Evolutionary conservation across 2,797 vertebrate species (phyloP).

Genomic region (Tadarida brasiliensis): DNA sequence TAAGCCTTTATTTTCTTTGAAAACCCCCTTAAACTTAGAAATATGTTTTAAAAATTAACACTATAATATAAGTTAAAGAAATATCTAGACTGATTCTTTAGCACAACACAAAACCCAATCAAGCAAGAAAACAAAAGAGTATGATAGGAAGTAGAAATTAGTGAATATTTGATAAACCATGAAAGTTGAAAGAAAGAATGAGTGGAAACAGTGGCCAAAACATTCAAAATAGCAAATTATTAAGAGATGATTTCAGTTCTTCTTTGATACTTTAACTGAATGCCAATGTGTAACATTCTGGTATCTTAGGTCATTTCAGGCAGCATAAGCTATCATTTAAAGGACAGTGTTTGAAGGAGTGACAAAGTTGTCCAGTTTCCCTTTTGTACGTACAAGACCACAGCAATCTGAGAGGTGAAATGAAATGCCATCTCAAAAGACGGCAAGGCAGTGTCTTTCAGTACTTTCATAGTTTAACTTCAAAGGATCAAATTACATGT

Average conservation of each 20-base stretch:
- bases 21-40: conserved; percentile 17
- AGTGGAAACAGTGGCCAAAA: neutral
- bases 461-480: too few species aligned
- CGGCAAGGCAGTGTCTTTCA: too few species aligned
- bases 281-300: neutral
- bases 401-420: neutral
- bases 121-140: conserved; percentile 46
- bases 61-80: neutral
- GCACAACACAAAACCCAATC: conserved; percentile 38
- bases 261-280: conserved; percentile 3
- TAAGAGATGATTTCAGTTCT: conserved; percentile 4
- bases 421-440: too few species aligned
- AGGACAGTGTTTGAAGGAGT: neutral
- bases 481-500: too few species aligned
- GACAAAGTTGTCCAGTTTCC: neutral
- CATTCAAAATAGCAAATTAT: conserved; percentile 47
- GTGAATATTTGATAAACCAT: neutral
- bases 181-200: conserved; percentile 30
- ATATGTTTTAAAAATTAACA: conserved; percentile 61
- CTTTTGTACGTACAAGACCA: neutral
- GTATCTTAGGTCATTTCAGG: conserved; percentile 19
- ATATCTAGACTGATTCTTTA: conserved; percentile 30
- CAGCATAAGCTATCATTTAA: too few species aligned
- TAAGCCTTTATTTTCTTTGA: conserved; percentile 21
- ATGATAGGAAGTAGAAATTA: conserved; percentile 22